Evolutionary conservation across 2,113 vertebrate species (phyloP).

Genomic region (Saguinus imperator): DNA sequence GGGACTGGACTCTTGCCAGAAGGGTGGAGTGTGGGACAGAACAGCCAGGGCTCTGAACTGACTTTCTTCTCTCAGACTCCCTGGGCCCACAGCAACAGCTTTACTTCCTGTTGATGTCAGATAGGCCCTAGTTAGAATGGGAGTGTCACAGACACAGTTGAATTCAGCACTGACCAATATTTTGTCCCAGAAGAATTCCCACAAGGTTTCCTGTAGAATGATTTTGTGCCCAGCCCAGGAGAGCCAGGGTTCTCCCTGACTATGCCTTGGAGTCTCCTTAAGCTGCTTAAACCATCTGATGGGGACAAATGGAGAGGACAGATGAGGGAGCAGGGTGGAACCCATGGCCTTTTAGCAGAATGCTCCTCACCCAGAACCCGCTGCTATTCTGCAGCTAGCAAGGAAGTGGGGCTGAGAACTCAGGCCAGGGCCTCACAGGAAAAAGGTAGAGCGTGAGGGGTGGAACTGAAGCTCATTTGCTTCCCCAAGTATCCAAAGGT

Average conservation of each 20-base stretch:
- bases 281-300: not conserved
- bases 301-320: not conserved
- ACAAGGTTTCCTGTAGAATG: slow-evolving; percentile 30
- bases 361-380: not conserved
- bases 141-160: slow-evolving; percentile 52
- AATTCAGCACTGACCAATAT: slow-evolving; percentile 62
- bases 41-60: not conserved
- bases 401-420: not conserved
- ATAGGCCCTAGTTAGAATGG: not conserved
- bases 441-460: not conserved
- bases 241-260: not conserved
- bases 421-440: not conserved
- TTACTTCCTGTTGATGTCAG: slow-evolving; percentile 70
- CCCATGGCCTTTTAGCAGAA: not conserved
- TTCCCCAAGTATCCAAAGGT: not conserved
- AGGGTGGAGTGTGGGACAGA: not conserved
- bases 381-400: not conserved
- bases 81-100: slow-evolving; percentile 66
- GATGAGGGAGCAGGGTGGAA: not conserved
- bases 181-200: slow-evolving; percentile 42
- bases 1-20: not conserved
- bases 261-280: not conserved
- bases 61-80: slow-evolving; percentile 32
- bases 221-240: not conserved
- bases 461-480: not conserved